Conservation (phyloP, 37 sponge, comb jelly and placozoan species). For the Amphimedon queenslandica region DNA sequence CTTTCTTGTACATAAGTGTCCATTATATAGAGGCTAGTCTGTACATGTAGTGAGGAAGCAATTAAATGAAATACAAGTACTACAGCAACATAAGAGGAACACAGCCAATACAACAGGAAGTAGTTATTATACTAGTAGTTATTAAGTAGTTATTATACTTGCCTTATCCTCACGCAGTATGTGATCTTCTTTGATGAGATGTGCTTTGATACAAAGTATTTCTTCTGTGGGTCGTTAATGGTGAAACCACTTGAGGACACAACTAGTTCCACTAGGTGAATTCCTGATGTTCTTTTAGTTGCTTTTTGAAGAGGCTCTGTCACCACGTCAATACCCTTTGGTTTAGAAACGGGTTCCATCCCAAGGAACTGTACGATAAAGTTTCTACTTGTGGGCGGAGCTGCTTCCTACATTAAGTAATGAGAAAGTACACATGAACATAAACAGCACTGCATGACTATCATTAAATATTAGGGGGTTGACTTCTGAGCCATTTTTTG, state of each 20-base stretch:
- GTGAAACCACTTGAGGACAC: slow-evolving; percentile 26
- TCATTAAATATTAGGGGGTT: too few species aligned
- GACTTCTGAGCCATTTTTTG: too few species aligned
- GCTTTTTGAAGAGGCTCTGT: slow-evolving; percentile 44
- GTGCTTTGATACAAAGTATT: slow-evolving; percentile 20
- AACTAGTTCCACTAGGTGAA: slow-evolving; percentile 38
- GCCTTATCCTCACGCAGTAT: slow-evolving; percentile 59
- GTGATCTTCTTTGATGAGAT: slow-evolving; percentile 48
- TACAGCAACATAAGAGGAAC: background rate
- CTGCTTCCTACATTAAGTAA: too few species aligned
- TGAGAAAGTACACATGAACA: too few species aligned
- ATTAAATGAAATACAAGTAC: background rate
- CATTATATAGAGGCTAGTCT: too few species aligned
- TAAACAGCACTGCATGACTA: too few species aligned
- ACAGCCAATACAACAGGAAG: background rate
- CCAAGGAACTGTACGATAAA: slow-evolving; percentile 44
- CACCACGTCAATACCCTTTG: slow-evolving; percentile 52
- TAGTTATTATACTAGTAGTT: too few species aligned
- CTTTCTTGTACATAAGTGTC: too few species aligned
- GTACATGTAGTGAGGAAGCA: background rate
- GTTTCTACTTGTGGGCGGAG: background rate
- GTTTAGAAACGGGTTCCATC: slow-evolving; percentile 8
- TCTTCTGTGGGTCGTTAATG: slow-evolving; percentile 43
- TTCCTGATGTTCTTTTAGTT: background rate
- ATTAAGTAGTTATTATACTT: too few species aligned